Conservation (phyloP, 2,888 invertebrate genomes). For the Polydrusus pterygomalis region DNA sequence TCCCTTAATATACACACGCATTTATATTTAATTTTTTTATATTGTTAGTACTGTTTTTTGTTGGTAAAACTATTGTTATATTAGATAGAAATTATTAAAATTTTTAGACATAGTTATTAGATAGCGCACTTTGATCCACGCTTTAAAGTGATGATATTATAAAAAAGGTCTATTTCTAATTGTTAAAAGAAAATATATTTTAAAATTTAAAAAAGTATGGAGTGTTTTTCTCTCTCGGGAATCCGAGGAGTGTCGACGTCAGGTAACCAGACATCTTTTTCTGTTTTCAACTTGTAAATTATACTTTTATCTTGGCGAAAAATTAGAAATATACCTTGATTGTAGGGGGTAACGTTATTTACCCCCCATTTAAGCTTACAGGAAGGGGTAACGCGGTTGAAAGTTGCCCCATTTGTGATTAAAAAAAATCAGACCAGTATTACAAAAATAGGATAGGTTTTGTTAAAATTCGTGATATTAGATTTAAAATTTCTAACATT, state of each 20-base stretch:
- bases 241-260: no score
- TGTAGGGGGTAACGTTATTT: neutral
- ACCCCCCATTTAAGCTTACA: slow-evolving; percentile 9
- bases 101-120: no score
- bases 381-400: slow-evolving; percentile 9
- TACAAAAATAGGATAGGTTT: slow-evolving; percentile 53
- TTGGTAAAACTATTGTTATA: neutral
- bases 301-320: no score
- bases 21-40: neutral
- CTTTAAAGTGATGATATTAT: neutral
- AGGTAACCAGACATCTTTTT: no score
- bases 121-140: no score
- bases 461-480: slow-evolving; percentile 59
- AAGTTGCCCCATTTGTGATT: slow-evolving; percentile 48
- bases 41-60: neutral
- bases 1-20: no score
- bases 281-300: no score
- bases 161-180: slow-evolving; percentile 6
- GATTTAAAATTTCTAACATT: slow-evolving; percentile 45
- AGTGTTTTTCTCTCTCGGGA: no score
- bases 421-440: slow-evolving; percentile 53
- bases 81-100: no score
- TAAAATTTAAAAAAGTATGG: no score
- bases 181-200: no score
- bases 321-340: slow-evolving; percentile 2